Percentiles rank a stretch among this genome's conserved stretches.
Evolutionary conservation across 2,888 invertebrate genomes (phyloP).

Genomic region (Eremobia ochroleuca): DNA sequence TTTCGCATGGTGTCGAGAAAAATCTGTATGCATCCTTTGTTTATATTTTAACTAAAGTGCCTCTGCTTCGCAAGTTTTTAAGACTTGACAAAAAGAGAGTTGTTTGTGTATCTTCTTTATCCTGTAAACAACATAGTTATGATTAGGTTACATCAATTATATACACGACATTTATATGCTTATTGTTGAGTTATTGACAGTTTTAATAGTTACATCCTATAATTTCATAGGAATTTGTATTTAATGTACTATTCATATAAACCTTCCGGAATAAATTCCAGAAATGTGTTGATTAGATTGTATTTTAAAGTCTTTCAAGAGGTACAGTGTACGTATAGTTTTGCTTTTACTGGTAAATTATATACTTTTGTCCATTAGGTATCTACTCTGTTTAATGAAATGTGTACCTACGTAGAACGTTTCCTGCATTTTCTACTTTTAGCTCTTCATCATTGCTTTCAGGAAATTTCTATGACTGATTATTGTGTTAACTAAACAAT

Average conservation of each 20-base stretch:
- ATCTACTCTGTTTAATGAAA: not conserved
- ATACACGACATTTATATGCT: too few species aligned
- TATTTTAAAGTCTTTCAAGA: not conserved
- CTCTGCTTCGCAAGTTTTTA: not conserved
- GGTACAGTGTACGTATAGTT: too few species aligned
- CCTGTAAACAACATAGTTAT: too few species aligned
- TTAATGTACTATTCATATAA: too few species aligned
- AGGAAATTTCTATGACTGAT: not conserved
- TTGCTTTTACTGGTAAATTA: too few species aligned
- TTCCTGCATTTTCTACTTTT: not conserved
- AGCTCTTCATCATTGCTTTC: not conserved
- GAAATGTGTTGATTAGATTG: not conserved
- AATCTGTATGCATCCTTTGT: not conserved
- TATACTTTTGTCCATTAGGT: not conserved
- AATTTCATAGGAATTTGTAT: too few species aligned
- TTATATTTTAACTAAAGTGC: not conserved
- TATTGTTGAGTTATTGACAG: too few species aligned
- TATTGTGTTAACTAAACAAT: not conserved
- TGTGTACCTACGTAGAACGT: too few species aligned
- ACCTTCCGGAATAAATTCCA: not conserved
- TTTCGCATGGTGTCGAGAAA: not conserved
- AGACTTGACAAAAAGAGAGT: not conserved
- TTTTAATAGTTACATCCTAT: too few species aligned
- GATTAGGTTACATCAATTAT: too few species aligned
- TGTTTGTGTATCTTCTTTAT: too few species aligned